phyloP scores from a whole-genome alignment of 2,888 invertebrate genomes.

The Nineta flava region DNA sequence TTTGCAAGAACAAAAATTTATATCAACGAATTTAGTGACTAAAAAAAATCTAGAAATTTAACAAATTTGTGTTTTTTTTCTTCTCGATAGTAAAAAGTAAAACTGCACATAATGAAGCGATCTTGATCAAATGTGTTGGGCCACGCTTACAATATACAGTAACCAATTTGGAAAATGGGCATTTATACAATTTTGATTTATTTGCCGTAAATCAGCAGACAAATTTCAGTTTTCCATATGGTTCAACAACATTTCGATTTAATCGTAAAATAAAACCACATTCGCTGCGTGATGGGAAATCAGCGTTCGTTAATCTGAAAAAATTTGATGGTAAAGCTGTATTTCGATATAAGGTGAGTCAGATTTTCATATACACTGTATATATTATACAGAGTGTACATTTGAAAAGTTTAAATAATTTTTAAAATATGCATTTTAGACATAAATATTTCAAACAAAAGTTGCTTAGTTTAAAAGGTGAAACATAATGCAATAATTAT shows the following conservation, averaged over 20 bases:
- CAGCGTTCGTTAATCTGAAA: slow-evolving; percentile 31
- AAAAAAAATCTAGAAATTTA: too few species aligned
- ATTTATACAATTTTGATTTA: slow-evolving; percentile 34
- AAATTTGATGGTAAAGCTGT: slow-evolving; percentile 34
- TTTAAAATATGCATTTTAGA: too few species aligned
- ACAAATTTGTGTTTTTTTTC: too few species aligned
- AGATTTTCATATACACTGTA: background rate
- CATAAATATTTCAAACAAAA: too few species aligned
- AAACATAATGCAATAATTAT: too few species aligned
- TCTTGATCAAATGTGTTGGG: slow-evolving; percentile 31
- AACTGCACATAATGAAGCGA: slow-evolving; percentile 7
- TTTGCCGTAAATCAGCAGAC: slow-evolving; percentile 34
- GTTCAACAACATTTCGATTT: slow-evolving; percentile 26
- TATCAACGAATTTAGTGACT: too few species aligned
- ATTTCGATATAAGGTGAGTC: slow-evolving; percentile 36
- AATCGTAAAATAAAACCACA: slow-evolving; percentile 21
- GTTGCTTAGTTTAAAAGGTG: too few species aligned
- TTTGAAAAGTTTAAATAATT: too few species aligned
- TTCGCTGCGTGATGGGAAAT: slow-evolving; percentile 31
- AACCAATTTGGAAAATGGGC: slow-evolving; percentile 27
- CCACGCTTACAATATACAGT: slow-evolving; percentile 32
- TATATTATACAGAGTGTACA: background rate
- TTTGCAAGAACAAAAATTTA: too few species aligned
- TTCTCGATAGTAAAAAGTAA: background rate
- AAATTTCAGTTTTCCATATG: slow-evolving; percentile 33